phyloP scores from a whole-genome alignment of 2,888 invertebrate genomes.

The Aproaerema taeniolella region DNA sequence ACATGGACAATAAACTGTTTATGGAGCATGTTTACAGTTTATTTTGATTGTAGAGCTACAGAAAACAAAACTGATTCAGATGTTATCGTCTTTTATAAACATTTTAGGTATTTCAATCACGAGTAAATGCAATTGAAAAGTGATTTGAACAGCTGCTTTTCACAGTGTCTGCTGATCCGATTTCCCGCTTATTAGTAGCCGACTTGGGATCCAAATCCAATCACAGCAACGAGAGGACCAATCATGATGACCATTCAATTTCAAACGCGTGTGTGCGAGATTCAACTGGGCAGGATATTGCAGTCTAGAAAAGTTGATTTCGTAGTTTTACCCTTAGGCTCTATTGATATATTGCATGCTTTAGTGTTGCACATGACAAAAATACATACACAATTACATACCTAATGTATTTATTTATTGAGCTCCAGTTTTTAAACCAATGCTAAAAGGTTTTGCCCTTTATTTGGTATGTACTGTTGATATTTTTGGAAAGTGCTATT shows the following conservation, averaged over 20 bases:
- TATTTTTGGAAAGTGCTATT: neutral
- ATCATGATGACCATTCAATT: conserved; percentile 31
- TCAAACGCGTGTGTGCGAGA: conserved; percentile 26
- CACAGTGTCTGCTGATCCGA: conserved; percentile 37
- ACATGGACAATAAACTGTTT: too few species aligned
- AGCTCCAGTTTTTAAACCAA: too few species aligned
- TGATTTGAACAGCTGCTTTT: conserved; percentile 42
- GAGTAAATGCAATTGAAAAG: conserved; percentile 39
- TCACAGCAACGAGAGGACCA: conserved; percentile 19
- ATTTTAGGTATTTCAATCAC: conserved; percentile 28
- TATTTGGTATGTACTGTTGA: neutral
- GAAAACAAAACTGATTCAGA: neutral
- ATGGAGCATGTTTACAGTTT: too few species aligned
- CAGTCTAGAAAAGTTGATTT: conserved; percentile 30
- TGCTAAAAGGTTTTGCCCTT: too few species aligned
- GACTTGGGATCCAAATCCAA: conserved; percentile 32
- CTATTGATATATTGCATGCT: too few species aligned
- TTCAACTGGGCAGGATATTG: conserved; percentile 52
- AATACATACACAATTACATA: too few species aligned
- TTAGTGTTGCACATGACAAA: too few species aligned
- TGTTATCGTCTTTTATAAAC: too few species aligned
- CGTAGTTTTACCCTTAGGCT: neutral
- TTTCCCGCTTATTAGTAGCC: conserved; percentile 43
- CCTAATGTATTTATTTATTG: too few species aligned
- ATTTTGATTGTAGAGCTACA: neutral